Base-by-base conservation (phyloP, 2,113 vertebrate genomes). In the Chroicocephalus ridibundus region DNA sequence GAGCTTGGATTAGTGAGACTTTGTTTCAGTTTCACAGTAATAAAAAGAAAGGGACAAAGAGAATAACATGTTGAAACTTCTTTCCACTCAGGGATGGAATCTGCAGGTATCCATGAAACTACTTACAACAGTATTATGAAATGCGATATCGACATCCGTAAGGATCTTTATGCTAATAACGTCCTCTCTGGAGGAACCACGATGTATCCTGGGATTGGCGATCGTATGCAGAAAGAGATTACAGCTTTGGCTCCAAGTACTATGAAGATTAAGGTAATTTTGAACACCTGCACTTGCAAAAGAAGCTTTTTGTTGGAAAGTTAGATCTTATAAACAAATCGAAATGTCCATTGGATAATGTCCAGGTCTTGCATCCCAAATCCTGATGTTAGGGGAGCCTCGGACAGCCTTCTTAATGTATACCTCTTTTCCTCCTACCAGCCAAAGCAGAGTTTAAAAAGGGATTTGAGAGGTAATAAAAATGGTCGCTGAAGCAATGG, bases 181-280 rank as follows among this genome's bases (percentile, higher is more conserved):
- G 97, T 99, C 52, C 97, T 99, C 79, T 99, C 98, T 12, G 99
- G 98, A 31, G 99, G 98, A 65, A 98, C 98, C 82, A 98, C 98
- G 15, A 98, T 98, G 98, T 98, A 98, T 91, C 98, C 98, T 14
- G 98, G 98, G 7, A 98, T 99, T 92, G 98, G 98, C 3, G 98
- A 99, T 97, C 97, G 97, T 24, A 98, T 99, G 98, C 98, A 99
- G 95, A 99, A 98, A 91, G 98, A 99, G 96, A 98, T 98, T 95
- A 98, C 98, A 4, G 98, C 98, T 32, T 94, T 99, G 91, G 98
- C 98, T 13, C 98, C 98, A 62, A 99, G 98, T 94, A 98, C 98
- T 54, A 98, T 98, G 98, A 99, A 99, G 97, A 99, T 99, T 86
- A 99, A 99, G 98, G 98, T 98, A 65, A 98, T 98, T 97, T 98